Base-by-base conservation (phyloP, 2,113 vertebrate species). In the Bostrychus sinensis region DNA sequence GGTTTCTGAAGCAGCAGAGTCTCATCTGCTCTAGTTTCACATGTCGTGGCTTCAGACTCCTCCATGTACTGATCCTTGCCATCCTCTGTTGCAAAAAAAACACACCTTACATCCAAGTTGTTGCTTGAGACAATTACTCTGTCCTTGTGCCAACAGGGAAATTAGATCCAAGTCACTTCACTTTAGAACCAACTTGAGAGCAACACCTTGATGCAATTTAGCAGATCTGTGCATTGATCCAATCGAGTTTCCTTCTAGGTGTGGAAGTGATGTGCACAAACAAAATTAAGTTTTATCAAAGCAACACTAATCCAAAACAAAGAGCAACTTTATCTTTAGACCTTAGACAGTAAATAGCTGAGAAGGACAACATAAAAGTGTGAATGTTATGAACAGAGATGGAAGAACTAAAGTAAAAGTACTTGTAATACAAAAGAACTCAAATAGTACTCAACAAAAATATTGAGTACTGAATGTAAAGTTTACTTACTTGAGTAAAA, bases 41-140 rank as follows among this genome's bases (percentile, higher is more conserved):
- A 94, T 62, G 91, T 88, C 28, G 93, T 93, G 11, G 93, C 93
- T 81, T 98, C 95, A 13, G 93, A 94, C 75, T 95, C 95, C 77
- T 96, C 95, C 42, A 85, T 84, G 12, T 92, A 94, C 30, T 84
- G 93, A 67, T 94, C 93, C 86, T 93, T 95, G 62, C 82, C 92
- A 72, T 90, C 72, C 28, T 92, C 93, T 93, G 86, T 72, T 84
- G 77, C 25, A 83, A 7, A 80, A 16, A 86, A 19, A 71, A 17
- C 9, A 38, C 1, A 9, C 64, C n/a, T n/a, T 45, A 45, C 25
- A 23, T 25, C 56, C 57, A 73, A 20, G 25, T 43, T 65, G 54
- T 57, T 56, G 39, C 36, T 62, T 10, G 6, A 57, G 53, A 72
- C 84, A 76, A 77, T n/a, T 78, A 78, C 56, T 63, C 55, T 42